phyloP scores from a whole-genome alignment of 2,113 vertebrate genomes.

The Thamnophis sirtalis region DNA sequence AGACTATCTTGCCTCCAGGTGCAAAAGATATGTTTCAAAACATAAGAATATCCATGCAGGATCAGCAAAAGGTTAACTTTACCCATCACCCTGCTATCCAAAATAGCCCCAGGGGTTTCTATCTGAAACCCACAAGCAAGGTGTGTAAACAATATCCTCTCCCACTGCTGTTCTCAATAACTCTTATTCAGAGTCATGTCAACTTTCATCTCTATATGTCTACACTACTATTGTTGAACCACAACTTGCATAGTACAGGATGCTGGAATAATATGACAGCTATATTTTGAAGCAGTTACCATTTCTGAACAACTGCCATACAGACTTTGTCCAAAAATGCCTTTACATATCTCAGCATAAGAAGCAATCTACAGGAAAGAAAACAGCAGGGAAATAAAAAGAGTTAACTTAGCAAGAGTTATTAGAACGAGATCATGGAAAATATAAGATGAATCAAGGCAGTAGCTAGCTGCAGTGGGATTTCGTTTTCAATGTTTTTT shows the following conservation, averaged over 20 bases:
- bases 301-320: not conserved
- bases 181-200: not conserved
- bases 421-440: not conserved
- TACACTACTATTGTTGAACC: not conserved
- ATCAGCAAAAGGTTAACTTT: not conserved
- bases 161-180: not conserved
- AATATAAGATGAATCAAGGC: not conserved
- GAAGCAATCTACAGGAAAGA: not conserved
- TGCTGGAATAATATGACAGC: not conserved
- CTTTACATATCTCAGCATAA: not conserved
- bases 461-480: not conserved
- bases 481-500: not conserved
- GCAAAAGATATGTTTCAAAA: not conserved
- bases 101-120: not conserved
- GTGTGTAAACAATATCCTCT: not conserved
- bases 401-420: not conserved
- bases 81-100: not conserved
- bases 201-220: not conserved
- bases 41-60: not conserved
- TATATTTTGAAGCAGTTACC: not conserved
- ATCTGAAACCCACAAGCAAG: not conserved
- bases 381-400: not conserved
- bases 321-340: not conserved
- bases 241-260: not conserved
- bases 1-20: not conserved